These are phyloP conservation scores for Cherax quadricarinatus DNA, from an alignment of 1,140 invertebrate species.

Conservation along the genomic window DNA sequence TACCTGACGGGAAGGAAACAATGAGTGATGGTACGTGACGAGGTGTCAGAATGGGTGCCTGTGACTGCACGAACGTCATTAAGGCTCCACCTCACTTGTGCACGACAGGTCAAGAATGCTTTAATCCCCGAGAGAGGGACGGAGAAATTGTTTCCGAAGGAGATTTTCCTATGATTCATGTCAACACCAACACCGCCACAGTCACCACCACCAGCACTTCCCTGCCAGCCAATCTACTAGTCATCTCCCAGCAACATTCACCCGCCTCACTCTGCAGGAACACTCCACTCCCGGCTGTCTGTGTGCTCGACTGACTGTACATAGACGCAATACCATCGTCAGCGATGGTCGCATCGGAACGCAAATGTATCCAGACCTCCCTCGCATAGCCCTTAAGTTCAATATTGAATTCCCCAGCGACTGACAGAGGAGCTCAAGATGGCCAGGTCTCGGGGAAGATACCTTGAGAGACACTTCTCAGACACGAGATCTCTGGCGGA, in stretches of 20 bases:
- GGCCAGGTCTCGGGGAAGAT: background rate
- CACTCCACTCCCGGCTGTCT: constrained; percentile 9
- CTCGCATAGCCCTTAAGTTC: constrained; percentile 43
- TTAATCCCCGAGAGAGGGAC: no score
- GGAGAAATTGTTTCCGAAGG: no score
- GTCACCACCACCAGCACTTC: constrained; percentile 21
- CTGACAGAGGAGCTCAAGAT: constrained; percentile 24
- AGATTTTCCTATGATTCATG: no score
- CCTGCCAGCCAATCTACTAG: background rate
- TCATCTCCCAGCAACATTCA: background rate
- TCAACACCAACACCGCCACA: background rate
- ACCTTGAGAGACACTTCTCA: background rate
- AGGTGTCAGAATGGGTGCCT: no score
- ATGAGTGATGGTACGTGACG: no score
- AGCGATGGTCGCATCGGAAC: constrained; percentile 41
- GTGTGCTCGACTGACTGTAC: constrained; percentile 38
- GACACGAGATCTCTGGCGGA: constrained; percentile 3
- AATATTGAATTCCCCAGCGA: constrained; percentile 47
- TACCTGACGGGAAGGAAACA: no score
- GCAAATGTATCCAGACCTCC: constrained; percentile 49
- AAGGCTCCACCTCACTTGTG: no score
- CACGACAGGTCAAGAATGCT: no score
- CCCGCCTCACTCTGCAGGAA: background rate
- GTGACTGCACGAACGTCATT: no score
- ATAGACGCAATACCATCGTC: constrained; percentile 46